A percentile compares a stretch with the other conserved stretches of the same genome.
Evolutionary conservation across 2,113 vertebrate genomes (phyloP).

Genomic region (Marcusenius ussheri): DNA sequence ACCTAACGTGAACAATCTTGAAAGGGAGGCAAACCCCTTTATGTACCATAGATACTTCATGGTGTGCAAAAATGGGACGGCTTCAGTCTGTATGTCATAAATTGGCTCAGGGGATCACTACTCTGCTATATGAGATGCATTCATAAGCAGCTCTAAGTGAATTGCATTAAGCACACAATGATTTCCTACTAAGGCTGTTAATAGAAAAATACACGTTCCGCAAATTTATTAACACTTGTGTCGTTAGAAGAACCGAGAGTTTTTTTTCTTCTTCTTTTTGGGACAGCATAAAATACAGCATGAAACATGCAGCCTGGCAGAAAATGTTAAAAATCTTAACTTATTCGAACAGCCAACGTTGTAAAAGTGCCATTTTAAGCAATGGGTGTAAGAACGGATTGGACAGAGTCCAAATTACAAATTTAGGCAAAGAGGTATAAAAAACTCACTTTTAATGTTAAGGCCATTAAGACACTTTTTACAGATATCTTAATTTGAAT

Average conservation of each 20-base stretch:
- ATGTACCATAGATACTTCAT: not conserved
- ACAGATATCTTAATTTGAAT: conserved; percentile 40
- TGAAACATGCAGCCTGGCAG: conserved; percentile 12
- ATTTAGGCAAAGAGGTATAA: conserved; percentile 37
- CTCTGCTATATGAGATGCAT: conserved; percentile 58
- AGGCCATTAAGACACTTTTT: conserved; percentile 41
- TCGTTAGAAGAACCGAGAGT: conserved; percentile 46
- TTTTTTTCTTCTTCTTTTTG: conserved; percentile 22
- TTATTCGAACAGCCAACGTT: conserved; percentile 40
- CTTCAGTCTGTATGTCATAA: conserved; percentile 38
- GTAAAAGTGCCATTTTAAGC: conserved; percentile 51
- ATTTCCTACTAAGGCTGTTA: conserved; percentile 58
- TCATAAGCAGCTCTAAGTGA: conserved; percentile 60
- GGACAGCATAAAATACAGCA: conserved; percentile 24
- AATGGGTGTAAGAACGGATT: conserved; percentile 47
- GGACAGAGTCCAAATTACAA: conserved; percentile 53
- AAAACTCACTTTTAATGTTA: not conserved
- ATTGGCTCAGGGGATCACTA: conserved; percentile 43
- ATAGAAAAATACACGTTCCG: conserved; percentile 54
- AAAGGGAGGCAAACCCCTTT: not conserved
- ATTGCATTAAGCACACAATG: conserved; percentile 57
- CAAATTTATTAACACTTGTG: conserved; percentile 54
- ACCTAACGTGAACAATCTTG: not conserved
- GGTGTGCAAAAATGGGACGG: not conserved
- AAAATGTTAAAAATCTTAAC: conserved; percentile 32